Evolutionary conservation across 2,888 invertebrate genomes (phyloP).

Genomic region (Arrhopalites spinosus): DNA sequence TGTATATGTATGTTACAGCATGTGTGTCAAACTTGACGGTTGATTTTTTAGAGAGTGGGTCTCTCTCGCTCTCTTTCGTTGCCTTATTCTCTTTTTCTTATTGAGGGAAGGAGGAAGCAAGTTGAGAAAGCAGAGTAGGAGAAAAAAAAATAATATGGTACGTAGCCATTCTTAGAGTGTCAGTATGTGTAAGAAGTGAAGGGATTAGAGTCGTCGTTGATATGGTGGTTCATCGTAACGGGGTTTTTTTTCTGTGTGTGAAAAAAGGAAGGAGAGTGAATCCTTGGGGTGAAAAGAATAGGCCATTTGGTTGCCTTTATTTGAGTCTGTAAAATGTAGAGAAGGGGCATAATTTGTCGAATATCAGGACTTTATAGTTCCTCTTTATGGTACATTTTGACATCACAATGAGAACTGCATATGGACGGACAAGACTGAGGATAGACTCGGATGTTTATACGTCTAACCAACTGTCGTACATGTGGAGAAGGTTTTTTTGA

Average conservation of each 20-base stretch:
- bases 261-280: neutral
- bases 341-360: constrained; percentile 42
- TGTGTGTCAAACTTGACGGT: constrained; percentile 10
- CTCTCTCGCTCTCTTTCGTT: neutral
- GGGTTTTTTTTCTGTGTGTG: neutral
- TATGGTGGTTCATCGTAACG: too few relatives aligned
- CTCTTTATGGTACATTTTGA: constrained; percentile 33
- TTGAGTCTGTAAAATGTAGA: constrained; percentile 39
- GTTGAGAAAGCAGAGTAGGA: neutral
- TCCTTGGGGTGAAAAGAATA: constrained; percentile 22
- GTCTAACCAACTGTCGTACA: neutral
- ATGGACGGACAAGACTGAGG: neutral
- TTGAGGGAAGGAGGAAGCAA: neutral
- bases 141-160: neutral
- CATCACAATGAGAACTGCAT: constrained; percentile 20
- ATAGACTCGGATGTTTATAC: neutral
- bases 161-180: too few relatives aligned
- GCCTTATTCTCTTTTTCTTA: neutral
- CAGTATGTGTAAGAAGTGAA: too few relatives aligned
- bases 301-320: constrained; percentile 32
- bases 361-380: constrained; percentile 40
- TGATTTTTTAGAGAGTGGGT: constrained; percentile 11
- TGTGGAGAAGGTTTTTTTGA: neutral
- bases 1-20: neutral
- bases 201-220: too few relatives aligned